A percentile compares a stretch with the other conserved stretches of the same genome.
Evolutionary conservation across 2,797 vertebrate genomes (phyloP).

Genomic region (Chelonia mydas): DNA sequence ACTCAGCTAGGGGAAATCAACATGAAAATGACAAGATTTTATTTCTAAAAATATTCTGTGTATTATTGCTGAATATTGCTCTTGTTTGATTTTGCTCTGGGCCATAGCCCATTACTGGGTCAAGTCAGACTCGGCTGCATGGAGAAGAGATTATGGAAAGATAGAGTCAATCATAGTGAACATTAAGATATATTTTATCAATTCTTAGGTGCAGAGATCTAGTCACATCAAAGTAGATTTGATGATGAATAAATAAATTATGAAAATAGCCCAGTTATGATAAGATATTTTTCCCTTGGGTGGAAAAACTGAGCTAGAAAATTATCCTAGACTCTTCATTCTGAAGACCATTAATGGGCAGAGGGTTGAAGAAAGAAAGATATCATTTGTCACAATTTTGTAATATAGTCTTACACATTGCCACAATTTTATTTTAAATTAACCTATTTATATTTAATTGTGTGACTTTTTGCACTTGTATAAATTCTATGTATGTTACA

Average conservation of each 20-base stretch:
- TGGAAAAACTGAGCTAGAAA: constrained; percentile 61
- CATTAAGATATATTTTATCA: accelerated
- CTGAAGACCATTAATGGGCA: constrained; percentile 4
- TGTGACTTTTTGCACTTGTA: neutral
- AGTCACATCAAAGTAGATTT: accelerated
- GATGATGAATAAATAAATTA: constrained; percentile 20
- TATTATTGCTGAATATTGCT: neutral
- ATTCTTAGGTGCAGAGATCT: accelerated
- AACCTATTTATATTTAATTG: neutral
- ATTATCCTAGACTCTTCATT: constrained; percentile 51
- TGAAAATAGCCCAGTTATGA: constrained; percentile 56
- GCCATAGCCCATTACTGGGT: accelerated
- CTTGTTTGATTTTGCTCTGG: neutral
- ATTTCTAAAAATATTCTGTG: accelerated
- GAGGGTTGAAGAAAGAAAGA: constrained; percentile 9
- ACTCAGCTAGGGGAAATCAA: accelerated
- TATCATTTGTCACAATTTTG: neutral
- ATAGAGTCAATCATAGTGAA: accelerated
- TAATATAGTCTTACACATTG: accelerated
- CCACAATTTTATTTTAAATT: neutral
- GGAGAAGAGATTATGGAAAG: accelerated
- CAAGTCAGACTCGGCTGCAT: accelerated
- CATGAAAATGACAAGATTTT: neutral
- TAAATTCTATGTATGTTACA: accelerated
- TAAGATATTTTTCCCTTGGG: neutral